Evolutionary conservation across 1,140 invertebrate genomes (phyloP).

Genomic region (Drosophila mayri): DNA sequence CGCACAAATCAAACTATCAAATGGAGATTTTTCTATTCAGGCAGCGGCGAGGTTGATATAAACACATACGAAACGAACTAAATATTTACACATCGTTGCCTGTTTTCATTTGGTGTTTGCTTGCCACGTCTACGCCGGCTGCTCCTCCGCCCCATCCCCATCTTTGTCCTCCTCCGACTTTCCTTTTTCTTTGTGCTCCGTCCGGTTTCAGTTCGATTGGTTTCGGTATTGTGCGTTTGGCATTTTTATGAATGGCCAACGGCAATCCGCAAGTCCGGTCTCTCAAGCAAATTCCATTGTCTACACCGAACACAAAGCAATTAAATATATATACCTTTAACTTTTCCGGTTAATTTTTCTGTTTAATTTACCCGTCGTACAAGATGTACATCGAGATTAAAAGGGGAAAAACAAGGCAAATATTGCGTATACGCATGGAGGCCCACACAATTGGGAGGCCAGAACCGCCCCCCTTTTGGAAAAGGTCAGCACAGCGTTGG

Average conservation of each 20-base stretch:
- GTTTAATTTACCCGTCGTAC: conserved; percentile 56
- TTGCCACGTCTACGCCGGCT: not conserved
- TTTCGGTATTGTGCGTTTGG: conserved; percentile 55
- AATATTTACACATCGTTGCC: conserved; percentile 66
- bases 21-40: conserved; percentile 47
- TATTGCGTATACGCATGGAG: conserved; percentile 63
- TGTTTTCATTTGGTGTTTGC: conserved; percentile 72
- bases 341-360: conserved; percentile 68
- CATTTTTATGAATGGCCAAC: conserved; percentile 72
- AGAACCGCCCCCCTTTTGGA: conserved; percentile 7
- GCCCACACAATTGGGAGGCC: conserved; percentile 34
- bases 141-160: not conserved
- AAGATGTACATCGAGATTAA: conserved; percentile 34
- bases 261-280: conserved; percentile 1
- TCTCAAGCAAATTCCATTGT: conserved; percentile 49
- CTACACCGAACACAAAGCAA: conserved; percentile 38
- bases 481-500: conserved; percentile 25
- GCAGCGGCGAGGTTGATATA: conserved; percentile 52
- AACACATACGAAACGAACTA: conserved; percentile 52
- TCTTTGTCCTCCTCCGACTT: not conserved
- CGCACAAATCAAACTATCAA: conserved; percentile 50
- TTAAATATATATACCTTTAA: conserved; percentile 63
- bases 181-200: conserved; percentile 17
- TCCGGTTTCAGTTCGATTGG: conserved; percentile 29
- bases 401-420: conserved; percentile 26